A percentile compares a stretch with the other conserved stretches of the same genome.
These are phyloP conservation scores for Drosophila teissieri DNA, from an alignment of 1,140 invertebrate genomes.

Conservation along the genomic window DNA sequence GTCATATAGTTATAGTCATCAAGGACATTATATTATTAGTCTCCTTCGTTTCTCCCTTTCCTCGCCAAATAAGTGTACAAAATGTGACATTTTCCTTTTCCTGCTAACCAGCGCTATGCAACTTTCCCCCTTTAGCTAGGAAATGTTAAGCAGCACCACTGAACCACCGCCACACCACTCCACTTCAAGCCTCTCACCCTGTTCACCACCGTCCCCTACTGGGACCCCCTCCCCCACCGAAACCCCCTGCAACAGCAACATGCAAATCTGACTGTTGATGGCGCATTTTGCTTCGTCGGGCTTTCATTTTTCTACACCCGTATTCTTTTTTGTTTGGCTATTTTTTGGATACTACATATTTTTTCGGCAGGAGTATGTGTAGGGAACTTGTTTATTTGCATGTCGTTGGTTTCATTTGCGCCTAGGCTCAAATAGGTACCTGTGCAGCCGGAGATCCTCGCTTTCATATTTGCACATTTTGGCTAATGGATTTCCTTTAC, in stretches of 20 bases:
- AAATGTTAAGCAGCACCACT: conserved; percentile 14
- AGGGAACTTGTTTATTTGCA: conserved; percentile 69
- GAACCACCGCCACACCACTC: conserved; percentile 14
- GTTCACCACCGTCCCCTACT: conserved; percentile 10
- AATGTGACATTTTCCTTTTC: no score
- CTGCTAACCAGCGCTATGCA: no score
- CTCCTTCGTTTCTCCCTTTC: no score
- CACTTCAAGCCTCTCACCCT: conserved; percentile 29
- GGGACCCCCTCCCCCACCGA: not conserved
- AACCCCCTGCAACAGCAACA: conserved; percentile 61
- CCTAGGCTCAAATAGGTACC: conserved; percentile 59
- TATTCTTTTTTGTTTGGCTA: not conserved
- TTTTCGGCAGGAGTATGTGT: conserved; percentile 22
- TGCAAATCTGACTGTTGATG: conserved; percentile 81
- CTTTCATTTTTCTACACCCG: conserved; percentile 47
- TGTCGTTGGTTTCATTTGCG: conserved; percentile 76
- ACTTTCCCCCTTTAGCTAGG: conserved; percentile 5
- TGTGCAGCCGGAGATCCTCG: conserved; percentile 21
- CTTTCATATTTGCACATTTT: conserved; percentile 77
- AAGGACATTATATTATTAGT: no score
- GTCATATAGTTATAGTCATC: no score
- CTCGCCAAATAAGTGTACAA: no score
- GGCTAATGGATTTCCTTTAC: conserved; percentile 74
- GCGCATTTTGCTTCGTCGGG: conserved; percentile 66
- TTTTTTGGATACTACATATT: conserved; percentile 28